Evolutionary conservation across 2,113 vertebrate species (phyloP).

Genomic region (Ursus arctos): DNA sequence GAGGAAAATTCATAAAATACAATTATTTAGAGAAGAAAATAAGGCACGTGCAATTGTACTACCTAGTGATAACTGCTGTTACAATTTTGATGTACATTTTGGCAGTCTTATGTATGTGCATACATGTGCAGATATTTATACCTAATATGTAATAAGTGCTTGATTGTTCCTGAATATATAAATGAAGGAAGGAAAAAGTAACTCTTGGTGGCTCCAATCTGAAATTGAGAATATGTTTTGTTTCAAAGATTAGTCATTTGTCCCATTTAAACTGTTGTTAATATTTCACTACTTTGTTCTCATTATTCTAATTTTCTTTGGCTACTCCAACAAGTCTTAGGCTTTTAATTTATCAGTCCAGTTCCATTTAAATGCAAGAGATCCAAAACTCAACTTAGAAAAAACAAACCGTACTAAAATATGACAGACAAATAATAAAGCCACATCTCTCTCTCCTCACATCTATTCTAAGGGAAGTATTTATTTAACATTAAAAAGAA

Average conservation of each 20-base stretch:
- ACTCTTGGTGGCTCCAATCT: not conserved
- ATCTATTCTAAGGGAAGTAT: not conserved
- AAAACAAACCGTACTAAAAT: not conserved
- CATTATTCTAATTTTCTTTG: not conserved
- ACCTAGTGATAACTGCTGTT: not conserved
- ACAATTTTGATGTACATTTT: not conserved
- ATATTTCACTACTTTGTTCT: not conserved
- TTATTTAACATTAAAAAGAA: not conserved
- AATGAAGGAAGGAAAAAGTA: not conserved
- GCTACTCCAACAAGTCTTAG: not conserved
- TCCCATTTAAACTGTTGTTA: not conserved
- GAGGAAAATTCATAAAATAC: not conserved
- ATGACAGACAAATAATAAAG: slow-evolving; percentile 15
- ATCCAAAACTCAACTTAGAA: not conserved
- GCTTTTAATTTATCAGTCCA: not conserved
- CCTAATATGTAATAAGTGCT: not conserved
- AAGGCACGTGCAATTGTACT: not conserved
- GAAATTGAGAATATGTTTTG: not conserved
- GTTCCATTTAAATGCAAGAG: not conserved
- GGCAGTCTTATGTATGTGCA: not conserved
- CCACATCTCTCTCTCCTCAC: not conserved
- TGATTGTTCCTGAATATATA: not conserved
- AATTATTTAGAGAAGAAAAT: slow-evolving; percentile 45
- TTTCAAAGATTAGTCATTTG: slow-evolving; percentile 1
- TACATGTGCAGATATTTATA: not conserved